These are phyloP conservation scores for Syngnathoides biaculeatus DNA, from an alignment of 2,113 vertebrate species.

Conservation along the genomic window DNA sequence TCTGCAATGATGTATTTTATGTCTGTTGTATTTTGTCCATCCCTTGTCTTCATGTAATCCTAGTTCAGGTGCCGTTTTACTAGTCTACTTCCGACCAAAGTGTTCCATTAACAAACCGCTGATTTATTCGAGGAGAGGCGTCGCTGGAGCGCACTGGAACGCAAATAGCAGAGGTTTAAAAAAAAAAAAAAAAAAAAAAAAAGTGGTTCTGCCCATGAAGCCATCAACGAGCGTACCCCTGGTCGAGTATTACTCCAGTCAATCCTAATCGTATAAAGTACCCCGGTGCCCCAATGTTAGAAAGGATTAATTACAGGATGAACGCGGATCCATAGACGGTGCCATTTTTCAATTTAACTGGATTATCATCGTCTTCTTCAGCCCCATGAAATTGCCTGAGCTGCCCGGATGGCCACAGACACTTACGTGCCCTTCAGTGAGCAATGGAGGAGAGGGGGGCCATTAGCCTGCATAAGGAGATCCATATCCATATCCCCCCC, in stretches of 20 bases:
- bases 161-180: constrained; percentile 17
- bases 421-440: constrained; percentile 54
- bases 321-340: constrained; percentile 45
- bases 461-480: constrained; percentile 49
- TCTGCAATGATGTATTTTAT: neutral
- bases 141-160: constrained; percentile 21
- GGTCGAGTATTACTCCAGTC: constrained; percentile 42
- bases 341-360: constrained; percentile 70
- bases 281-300: constrained; percentile 48
- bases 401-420: constrained; percentile 42
- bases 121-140: constrained; percentile 31
- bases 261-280: constrained; percentile 58
- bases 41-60: neutral
- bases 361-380: constrained; percentile 65
- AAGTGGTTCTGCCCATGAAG: constrained; percentile 18
- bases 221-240: constrained; percentile 7
- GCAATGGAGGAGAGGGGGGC: constrained; percentile 46
- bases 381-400: constrained; percentile 57
- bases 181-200: constrained; percentile 33
- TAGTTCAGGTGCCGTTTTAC: neutral
- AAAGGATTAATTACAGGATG: constrained; percentile 62
- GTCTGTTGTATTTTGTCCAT: neutral
- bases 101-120: constrained; percentile 36
- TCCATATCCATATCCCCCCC: constrained; percentile 22
- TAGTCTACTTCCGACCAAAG: constrained; percentile 25